These are phyloP conservation scores for Rissa tridactyla DNA, from an alignment of 2,113 vertebrate species.

Conservation along the genomic window DNA sequence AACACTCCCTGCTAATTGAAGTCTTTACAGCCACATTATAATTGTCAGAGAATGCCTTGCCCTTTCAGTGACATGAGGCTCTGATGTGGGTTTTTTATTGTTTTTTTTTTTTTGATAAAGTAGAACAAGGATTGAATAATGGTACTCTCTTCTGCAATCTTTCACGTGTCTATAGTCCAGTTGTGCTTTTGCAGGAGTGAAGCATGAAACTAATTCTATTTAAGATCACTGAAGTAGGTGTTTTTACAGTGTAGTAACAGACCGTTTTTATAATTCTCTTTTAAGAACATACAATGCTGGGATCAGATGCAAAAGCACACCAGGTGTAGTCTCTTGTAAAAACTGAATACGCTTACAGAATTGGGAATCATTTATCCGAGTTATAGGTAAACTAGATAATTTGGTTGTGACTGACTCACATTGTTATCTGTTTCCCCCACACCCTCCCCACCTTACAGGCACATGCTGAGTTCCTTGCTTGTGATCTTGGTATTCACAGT, in stretches of 20 bases:
- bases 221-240: background rate
- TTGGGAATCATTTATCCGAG: background rate
- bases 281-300: background rate
- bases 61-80: background rate
- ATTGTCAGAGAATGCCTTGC: background rate
- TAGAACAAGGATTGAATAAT: background rate
- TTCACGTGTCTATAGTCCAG: background rate
- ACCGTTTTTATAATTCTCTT: background rate
- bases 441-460: background rate
- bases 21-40: background rate
- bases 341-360: background rate
- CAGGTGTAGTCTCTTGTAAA: background rate
- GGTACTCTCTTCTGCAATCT: background rate
- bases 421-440: background rate
- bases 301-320: background rate
- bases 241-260: background rate
- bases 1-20: background rate
- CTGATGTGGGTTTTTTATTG: background rate
- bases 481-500: background rate
- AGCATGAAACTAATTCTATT: background rate
- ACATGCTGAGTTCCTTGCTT: background rate
- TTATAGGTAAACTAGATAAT: background rate
- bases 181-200: background rate
- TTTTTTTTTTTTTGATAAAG: background rate
- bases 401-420: background rate